Evolutionary conservation across 1,140 invertebrate species (phyloP).

Genomic region (Protaetia brevitarsis): DNA sequence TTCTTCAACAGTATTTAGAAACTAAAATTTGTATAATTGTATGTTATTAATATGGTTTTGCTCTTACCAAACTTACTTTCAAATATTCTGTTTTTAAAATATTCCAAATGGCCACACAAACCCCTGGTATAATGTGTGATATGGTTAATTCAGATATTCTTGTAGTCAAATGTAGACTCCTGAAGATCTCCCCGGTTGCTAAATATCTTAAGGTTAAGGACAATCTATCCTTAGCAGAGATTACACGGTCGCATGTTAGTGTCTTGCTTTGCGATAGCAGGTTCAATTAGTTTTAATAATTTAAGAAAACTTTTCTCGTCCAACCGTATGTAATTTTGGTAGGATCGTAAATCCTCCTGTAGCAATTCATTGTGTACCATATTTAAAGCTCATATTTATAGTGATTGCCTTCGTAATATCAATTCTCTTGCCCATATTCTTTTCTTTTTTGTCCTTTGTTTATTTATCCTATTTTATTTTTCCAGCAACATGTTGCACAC

Average conservation of each 20-base stretch:
- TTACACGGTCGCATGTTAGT: not conserved
- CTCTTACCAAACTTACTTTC: not conserved
- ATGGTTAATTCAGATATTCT: not conserved
- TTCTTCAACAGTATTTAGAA: not conserved
- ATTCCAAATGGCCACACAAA: not conserved
- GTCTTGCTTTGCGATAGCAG: not conserved
- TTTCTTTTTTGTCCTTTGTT: not conserved
- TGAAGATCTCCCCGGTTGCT: not conserved
- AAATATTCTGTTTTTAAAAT: not conserved
- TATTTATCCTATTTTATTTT: not conserved
- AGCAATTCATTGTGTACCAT: no score
- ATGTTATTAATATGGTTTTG: not conserved
- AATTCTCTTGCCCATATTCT: not conserved
- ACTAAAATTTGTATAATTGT: not conserved
- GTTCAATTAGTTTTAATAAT: conserved; percentile 1
- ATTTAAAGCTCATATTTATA: no score
- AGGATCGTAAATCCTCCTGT: not conserved
- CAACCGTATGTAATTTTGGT: no score
- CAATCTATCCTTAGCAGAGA: not conserved
- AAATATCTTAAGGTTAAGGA: not conserved
- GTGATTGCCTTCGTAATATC: not conserved
- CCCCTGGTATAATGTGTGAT: not conserved
- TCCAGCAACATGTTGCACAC: not conserved
- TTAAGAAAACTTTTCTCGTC: not conserved
- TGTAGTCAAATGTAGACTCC: not conserved